Evolutionary conservation across 2,888 invertebrate genomes (phyloP).

Genomic region (Capitulum mitella): DNA sequence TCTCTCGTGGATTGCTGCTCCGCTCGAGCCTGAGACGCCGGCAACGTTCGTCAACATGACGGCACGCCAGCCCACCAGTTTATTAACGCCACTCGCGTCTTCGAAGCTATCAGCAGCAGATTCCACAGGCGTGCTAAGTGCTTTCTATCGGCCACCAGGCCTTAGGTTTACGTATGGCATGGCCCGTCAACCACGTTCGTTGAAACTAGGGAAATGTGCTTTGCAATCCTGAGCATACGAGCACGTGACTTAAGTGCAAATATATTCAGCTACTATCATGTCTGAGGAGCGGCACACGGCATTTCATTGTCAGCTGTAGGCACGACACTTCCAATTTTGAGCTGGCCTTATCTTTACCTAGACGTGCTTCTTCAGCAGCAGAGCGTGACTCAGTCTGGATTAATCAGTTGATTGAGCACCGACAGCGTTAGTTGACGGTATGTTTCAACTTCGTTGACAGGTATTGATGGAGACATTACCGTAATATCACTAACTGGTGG

Average conservation of each 20-base stretch:
- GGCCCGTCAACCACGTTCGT: too few relatives aligned
- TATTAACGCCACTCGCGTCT: too few relatives aligned
- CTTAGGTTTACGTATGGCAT: too few relatives aligned
- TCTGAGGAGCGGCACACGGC: neutral
- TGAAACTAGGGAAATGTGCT: too few relatives aligned
- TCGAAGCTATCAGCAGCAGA: too few relatives aligned
- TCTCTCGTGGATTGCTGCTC: too few relatives aligned
- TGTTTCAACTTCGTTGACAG: neutral
- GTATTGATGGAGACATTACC: neutral
- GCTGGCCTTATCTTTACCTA: neutral
- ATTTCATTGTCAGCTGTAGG: neutral
- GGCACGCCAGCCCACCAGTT: too few relatives aligned
- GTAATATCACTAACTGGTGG: neutral
- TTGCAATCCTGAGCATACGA: too few relatives aligned
- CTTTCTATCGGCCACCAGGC: too few relatives aligned
- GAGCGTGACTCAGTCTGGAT: neutral
- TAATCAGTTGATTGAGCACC: neutral
- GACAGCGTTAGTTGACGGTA: neutral
- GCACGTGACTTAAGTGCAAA: neutral
- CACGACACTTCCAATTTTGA: neutral
- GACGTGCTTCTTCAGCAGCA: accelerated
- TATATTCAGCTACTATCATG: neutral
- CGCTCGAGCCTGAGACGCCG: too few relatives aligned
- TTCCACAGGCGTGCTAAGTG: too few relatives aligned
- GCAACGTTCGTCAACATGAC: too few relatives aligned